Evolutionary conservation across 2,113 vertebrate species (phyloP).

Genomic region (Paradisaea rubra): DNA sequence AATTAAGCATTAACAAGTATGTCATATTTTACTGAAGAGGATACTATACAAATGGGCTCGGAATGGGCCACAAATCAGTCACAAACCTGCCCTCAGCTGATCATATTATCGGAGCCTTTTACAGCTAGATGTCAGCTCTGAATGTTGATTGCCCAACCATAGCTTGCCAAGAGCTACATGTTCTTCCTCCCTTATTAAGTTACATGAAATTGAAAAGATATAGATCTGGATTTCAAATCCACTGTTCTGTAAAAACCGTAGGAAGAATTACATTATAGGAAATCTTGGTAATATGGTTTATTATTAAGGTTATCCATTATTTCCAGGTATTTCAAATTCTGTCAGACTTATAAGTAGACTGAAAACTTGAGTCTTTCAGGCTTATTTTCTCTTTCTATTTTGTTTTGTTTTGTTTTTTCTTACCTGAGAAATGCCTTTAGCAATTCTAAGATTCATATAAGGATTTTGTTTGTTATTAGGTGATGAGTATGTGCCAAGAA

Average conservation of each 20-base stretch:
- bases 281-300: background rate
- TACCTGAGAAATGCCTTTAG: background rate
- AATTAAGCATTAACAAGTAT: background rate
- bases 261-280: background rate
- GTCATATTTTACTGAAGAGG: background rate
- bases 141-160: background rate
- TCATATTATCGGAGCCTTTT: background rate
- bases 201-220: background rate
- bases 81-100: background rate
- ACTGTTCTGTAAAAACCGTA: background rate
- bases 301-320: background rate
- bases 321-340: background rate
- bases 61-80: background rate
- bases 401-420: background rate
- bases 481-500: background rate
- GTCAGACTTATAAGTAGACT: background rate
- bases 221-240: background rate
- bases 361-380: background rate
- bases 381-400: background rate
- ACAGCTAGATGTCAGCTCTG: background rate
- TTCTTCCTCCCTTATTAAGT: background rate
- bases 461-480: background rate
- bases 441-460: background rate
- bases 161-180: background rate
- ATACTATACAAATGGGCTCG: background rate